Conservation (phyloP, 92 coral and sea anemone species). For the Palythoa caribaeorum region DNA sequence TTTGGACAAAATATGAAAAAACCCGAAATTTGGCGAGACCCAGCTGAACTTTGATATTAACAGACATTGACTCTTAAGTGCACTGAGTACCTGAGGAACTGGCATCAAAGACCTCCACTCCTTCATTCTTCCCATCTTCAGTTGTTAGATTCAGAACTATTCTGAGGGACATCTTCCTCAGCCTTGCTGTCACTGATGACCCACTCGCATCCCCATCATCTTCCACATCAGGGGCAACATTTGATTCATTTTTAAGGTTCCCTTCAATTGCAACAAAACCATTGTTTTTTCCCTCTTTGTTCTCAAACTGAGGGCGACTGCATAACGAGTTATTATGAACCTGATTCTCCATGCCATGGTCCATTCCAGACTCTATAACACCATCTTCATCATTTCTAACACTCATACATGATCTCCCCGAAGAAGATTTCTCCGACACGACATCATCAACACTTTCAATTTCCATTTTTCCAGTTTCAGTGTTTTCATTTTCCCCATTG, state of each 20-base stretch:
- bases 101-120: slow-evolving; percentile 74
- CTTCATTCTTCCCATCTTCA: slow-evolving; percentile 57
- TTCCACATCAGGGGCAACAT: not conserved
- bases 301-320: not conserved
- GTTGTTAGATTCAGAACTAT: slow-evolving; percentile 62
- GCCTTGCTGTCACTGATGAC: slow-evolving; percentile 9
- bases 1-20: too few species aligned
- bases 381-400: slow-evolving; percentile 25
- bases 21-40: too few species aligned
- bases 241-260: not conserved
- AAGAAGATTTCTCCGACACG: slow-evolving; percentile 48
- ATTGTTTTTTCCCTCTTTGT: not conserved
- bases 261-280: not conserved
- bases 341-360: not conserved
- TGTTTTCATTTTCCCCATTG: slow-evolving; percentile 5
- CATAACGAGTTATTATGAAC: not conserved
- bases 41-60: too few species aligned
- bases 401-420: slow-evolving; percentile 36
- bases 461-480: slow-evolving; percentile 40
- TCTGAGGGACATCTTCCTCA: slow-evolving; percentile 33
- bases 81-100: slow-evolving; percentile 58
- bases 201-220: not conserved
- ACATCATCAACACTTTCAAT: slow-evolving; percentile 62
- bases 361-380: not conserved
- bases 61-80: too few species aligned